phyloP scores from a whole-genome alignment of 2,797 vertebrate species.

The Alauda arvensis region DNA sequence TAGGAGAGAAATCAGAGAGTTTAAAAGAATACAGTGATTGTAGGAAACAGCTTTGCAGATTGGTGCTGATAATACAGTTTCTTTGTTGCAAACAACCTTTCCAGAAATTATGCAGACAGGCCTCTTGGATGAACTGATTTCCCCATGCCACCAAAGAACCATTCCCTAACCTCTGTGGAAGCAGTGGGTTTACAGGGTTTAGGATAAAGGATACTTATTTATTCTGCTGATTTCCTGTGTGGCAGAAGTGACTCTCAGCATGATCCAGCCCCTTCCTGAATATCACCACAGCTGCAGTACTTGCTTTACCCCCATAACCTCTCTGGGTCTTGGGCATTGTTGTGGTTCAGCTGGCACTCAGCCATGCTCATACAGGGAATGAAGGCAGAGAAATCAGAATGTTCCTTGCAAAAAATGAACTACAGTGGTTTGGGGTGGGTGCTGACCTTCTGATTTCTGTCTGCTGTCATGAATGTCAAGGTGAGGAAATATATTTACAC shows the following conservation, averaged over 20 bases:
- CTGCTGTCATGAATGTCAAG: neutral
- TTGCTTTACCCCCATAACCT: neutral
- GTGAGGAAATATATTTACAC: neutral
- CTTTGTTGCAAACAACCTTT: neutral
- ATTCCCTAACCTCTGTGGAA: neutral
- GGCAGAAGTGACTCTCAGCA: conserved; percentile 7
- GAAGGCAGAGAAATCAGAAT: neutral
- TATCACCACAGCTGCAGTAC: neutral
- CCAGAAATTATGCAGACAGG: neutral
- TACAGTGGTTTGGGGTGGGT: neutral
- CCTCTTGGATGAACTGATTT: neutral
- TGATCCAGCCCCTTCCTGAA: neutral
- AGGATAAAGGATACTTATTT: neutral
- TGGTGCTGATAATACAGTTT: neutral
- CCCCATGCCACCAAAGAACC: neutral
- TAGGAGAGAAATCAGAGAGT: neutral
- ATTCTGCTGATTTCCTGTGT: neutral
- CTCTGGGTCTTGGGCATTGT: neutral
- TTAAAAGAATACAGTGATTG: neutral
- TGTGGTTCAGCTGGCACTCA: conserved; percentile 16
- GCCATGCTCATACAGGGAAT: neutral
- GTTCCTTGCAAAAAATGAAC: neutral
- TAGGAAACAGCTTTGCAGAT: neutral
- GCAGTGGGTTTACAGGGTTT: neutral
- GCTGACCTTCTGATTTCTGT: neutral